A percentile compares a stretch with the other conserved stretches of the same genome.
These are phyloP conservation scores for Loriculus beryllinus DNA, from an alignment of 2,797 vertebrate species.

Conservation along the genomic window DNA sequence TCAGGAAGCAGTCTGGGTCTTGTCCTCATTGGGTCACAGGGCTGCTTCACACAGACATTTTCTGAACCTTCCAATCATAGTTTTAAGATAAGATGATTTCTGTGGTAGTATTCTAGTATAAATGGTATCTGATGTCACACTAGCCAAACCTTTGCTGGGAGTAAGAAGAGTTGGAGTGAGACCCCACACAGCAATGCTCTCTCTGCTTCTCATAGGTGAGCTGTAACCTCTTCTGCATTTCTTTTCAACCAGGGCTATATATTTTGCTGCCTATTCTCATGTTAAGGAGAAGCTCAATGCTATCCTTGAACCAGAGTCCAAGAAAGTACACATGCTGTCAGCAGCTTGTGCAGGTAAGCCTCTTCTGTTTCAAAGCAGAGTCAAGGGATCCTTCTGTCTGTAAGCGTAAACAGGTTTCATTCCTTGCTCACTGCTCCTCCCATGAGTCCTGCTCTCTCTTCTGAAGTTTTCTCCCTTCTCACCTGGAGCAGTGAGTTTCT, in stretches of 20 bases:
- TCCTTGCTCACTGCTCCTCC: not conserved
- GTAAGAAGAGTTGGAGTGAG: not conserved
- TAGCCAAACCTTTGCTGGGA: not conserved
- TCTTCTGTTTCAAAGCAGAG: not conserved
- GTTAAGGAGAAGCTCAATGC: slow-evolving; percentile 65
- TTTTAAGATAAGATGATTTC: not conserved
- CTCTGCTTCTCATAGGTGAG: not conserved
- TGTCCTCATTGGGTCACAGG: not conserved
- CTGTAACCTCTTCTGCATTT: not conserved
- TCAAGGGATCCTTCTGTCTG: not conserved
- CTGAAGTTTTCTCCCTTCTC: not conserved
- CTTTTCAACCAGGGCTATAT: slow-evolving; percentile 63
- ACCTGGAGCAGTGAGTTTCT: not conserved
- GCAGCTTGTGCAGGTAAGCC: slow-evolving; percentile 69
- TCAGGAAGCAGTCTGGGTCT: not conserved
- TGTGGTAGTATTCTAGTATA: not conserved
- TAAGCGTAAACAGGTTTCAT: not conserved
- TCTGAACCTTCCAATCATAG: not conserved
- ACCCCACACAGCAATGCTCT: not conserved
- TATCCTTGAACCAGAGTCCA: slow-evolving; percentile 57
- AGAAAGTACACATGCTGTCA: slow-evolving; percentile 66
- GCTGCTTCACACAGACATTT: not conserved
- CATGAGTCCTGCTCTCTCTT: not conserved
- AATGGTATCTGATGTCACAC: not conserved
- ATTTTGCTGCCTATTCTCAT: slow-evolving; percentile 71